phyloP scores from a whole-genome alignment of 2,797 vertebrate genomes.

The Iguana delicatissima region DNA sequence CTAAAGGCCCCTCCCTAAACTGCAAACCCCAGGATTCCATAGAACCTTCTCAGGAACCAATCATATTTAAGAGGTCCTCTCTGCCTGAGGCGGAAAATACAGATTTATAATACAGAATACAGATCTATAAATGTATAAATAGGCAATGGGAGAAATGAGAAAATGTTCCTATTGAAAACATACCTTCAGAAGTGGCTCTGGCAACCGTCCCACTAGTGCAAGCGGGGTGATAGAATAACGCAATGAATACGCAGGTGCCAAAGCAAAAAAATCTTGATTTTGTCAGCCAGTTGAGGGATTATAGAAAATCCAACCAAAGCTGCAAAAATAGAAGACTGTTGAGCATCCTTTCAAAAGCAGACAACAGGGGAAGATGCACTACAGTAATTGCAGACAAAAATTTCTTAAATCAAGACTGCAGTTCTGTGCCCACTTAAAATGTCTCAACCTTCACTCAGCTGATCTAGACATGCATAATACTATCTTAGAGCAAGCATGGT shows the following conservation, averaged over 20 bases:
- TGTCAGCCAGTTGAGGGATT: slow-evolving; percentile 83
- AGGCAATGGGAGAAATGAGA: not conserved
- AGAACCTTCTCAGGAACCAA: too few relatives aligned
- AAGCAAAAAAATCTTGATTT: slow-evolving; percentile 70
- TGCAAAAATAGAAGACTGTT: not conserved
- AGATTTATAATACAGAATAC: too few relatives aligned
- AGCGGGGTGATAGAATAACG: slow-evolving; percentile 73
- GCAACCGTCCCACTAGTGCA: slow-evolving; percentile 4
- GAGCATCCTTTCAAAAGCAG: not conserved
- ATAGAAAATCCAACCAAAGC: slow-evolving; percentile 10
- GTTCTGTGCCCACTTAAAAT: not conserved
- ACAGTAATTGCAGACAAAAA: not conserved
- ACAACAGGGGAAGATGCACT: not conserved
- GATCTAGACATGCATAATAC: too few relatives aligned
- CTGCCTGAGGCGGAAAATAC: too few relatives aligned
- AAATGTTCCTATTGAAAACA: not conserved
- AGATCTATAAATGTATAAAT: not conserved
- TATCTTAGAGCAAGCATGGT: too few relatives aligned
- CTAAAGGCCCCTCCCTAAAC: too few relatives aligned
- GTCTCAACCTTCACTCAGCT: not conserved
- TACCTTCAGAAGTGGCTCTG: slow-evolving; percentile 1
- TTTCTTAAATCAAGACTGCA: not conserved
- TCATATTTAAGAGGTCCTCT: too few relatives aligned
- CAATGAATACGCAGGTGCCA: slow-evolving; percentile 83
- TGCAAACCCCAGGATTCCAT: too few relatives aligned